Evolutionary conservation across 2,797 vertebrate genomes (phyloP).

Genomic region (Sebastes matsubarae): DNA sequence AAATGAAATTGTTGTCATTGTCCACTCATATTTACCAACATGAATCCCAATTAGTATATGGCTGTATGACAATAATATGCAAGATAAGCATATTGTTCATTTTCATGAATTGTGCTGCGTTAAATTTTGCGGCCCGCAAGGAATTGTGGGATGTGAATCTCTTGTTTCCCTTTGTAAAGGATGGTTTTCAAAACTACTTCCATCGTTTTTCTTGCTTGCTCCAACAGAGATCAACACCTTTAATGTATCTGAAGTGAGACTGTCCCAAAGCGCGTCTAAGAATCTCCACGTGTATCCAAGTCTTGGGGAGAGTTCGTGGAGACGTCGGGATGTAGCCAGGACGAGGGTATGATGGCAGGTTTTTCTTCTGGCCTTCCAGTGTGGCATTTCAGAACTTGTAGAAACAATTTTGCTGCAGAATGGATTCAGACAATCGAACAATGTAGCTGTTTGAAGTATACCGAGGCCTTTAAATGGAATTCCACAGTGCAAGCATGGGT

Average conservation of each 20-base stretch:
- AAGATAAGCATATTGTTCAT: no score
- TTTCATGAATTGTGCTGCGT: no score
- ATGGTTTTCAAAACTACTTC: no score
- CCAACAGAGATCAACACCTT: neutral
- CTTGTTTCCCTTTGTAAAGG: no score
- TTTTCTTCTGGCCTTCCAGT: neutral
- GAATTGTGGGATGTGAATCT: no score
- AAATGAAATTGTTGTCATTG: no score
- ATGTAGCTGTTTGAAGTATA: neutral
- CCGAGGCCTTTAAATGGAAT: neutral
- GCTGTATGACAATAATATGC: no score
- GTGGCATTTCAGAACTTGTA: neutral
- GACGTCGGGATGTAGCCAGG: neutral
- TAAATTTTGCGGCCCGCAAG: no score
- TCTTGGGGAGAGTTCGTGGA: neutral
- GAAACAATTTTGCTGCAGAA: neutral
- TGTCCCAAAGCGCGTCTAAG: neutral
- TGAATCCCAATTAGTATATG: no score
- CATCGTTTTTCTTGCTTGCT: neutral
- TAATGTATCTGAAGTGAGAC: neutral
- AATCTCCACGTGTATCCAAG: neutral
- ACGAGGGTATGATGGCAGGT: no score
- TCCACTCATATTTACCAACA: no score
- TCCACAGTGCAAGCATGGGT: neutral
- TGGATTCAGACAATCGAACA: neutral